Conservation (phyloP, 2,113 vertebrate genomes). For the Tauraco erythrolophus region DNA sequence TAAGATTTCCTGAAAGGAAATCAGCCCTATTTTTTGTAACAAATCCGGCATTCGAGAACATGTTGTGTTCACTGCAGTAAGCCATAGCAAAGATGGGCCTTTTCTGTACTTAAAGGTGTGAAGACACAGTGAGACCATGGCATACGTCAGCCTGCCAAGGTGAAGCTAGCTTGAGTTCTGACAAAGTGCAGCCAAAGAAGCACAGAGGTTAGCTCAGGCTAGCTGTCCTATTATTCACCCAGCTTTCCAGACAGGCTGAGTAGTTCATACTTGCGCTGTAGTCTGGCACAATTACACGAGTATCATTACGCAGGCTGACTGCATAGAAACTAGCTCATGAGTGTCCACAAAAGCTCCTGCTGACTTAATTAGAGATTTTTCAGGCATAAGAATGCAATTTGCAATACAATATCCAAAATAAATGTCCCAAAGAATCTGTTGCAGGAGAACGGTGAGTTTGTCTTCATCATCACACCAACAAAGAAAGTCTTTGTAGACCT, state of each 20-base stretch:
- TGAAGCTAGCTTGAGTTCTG: not conserved
- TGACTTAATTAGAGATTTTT: not conserved
- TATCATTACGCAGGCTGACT: not conserved
- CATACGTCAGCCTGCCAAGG: not conserved
- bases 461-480: not conserved
- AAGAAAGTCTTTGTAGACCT: not conserved
- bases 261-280: not conserved
- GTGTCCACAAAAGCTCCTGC: not conserved
- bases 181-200: constrained; percentile 27
- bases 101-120: not conserved
- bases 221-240: not conserved
- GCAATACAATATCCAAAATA: not conserved
- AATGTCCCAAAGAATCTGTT: not conserved
- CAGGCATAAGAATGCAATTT: not conserved
- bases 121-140: not conserved
- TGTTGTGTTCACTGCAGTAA: not conserved
- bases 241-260: not conserved
- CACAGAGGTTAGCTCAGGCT: constrained; percentile 26
- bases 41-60: not conserved
- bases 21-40: not conserved
- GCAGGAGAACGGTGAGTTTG: not conserved
- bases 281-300: not conserved
- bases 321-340: not conserved
- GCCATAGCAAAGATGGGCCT: not conserved
- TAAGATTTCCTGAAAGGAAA: not conserved